Evolutionary conservation across 2,113 vertebrate species (phyloP), one percentile per base, ranked within the genome.

Genomic region (Centrocercus urophasianus): DNA sequence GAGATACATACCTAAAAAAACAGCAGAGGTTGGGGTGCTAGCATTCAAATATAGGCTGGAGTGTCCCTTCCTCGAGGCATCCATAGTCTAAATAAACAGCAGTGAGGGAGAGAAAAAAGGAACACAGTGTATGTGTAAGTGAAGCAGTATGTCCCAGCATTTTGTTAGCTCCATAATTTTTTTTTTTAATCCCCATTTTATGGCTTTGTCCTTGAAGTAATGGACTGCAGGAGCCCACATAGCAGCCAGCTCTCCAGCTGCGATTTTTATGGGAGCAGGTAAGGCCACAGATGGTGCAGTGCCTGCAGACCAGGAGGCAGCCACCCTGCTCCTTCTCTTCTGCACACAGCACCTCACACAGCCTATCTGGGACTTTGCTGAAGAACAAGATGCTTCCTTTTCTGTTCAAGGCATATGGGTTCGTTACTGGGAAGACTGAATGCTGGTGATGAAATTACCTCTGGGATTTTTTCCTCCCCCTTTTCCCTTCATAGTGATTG

Each of bases 221-320:
- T 72, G 86, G 72, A 17, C 13, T 52, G 47, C 7, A 27, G 81
- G 24, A 87, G 9, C 63, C 66, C 40, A 28, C 0, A 0, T 16
- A 75, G 63, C 36, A 84, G 75, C 59, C 0, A 0, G 57, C 0
- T 4, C 57, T 86, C 52, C 88, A 89, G 83, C 77, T 95, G 84
- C 63, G 87, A 77, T 59, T 83, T 90, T 82, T 80, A 28, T 69
- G 71, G 78, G 48, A 94, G 74, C 78, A 89, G 74, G 64, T 69
- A 85, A 61, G 54, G 84, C 71, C 87, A 42, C 34, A 72, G 86
- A 24, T 82, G 16, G 54, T 56, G 40, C 54, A 40, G 40, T 24
- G 63, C 77, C 66, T 94, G 83, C 63, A 66, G 64, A 65, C 47
- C 24, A 56, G 27, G 57, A 65, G 65, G 16, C 48, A 70, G 32